Conservation (phyloP, 2,113 vertebrate species). For the Seriola aureovittata region DNA sequence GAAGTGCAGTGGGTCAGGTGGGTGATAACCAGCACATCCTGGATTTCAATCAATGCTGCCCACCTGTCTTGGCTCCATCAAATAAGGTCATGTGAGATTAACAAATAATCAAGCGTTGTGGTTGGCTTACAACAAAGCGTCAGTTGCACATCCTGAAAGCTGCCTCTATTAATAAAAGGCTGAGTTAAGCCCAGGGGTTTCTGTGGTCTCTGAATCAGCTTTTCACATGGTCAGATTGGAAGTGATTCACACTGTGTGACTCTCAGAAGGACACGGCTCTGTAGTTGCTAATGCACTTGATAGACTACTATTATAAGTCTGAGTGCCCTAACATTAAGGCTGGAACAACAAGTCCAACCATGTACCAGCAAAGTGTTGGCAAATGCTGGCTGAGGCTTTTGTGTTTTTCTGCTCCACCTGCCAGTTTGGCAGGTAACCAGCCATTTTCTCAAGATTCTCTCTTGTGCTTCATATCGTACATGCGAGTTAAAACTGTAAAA, state of each 20-base stretch:
- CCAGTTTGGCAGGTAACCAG: not conserved
- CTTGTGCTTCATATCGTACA: not conserved
- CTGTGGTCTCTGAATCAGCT: conserved; percentile 59
- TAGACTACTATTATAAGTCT: conserved; percentile 24
- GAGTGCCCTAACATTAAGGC: not conserved
- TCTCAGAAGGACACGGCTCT: conserved; percentile 35
- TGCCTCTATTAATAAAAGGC: conserved; percentile 73
- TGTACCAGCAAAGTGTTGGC: not conserved
- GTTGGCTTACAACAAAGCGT: conserved; percentile 36
- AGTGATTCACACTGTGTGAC: conserved; percentile 42
- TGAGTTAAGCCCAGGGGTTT: conserved; percentile 72
- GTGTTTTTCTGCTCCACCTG: not conserved
- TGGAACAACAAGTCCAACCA: conserved; percentile 3
- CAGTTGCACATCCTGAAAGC: conserved; percentile 46
- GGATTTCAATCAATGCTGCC: not conserved
- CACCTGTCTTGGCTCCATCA: conserved; percentile 29
- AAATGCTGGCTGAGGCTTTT: not conserved
- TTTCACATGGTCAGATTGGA: conserved; percentile 63
- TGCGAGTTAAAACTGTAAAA: not conserved
- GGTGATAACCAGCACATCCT: conserved; percentile 31
- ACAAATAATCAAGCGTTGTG: conserved; percentile 60
- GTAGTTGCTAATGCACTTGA: not conserved
- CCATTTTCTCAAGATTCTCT: not conserved
- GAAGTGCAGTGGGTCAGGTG: conserved; percentile 25
- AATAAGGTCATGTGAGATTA: conserved; percentile 41